Evolutionary conservation across 2,797 vertebrate species (phyloP), one percentile per base, ranked within the genome.

Genomic region (Carcharodon carcharias): DNA sequence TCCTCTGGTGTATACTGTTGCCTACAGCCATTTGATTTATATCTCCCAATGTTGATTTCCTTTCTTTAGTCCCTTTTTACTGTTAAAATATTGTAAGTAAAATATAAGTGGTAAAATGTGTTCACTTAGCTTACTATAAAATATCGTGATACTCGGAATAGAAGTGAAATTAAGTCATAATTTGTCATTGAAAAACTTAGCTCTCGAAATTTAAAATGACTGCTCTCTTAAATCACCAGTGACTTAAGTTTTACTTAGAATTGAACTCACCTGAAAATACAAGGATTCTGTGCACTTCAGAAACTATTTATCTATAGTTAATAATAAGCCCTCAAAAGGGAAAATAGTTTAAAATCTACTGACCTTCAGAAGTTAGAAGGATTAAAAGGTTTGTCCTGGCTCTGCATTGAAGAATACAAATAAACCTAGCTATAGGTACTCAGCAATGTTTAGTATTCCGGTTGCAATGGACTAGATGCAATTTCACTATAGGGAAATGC

Each of bases 401-500:
- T 73, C 93, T 95, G 73, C 40, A 18, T 50, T 73, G 40, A 50
- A 95, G 67, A 95, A 71, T 54, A 77, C 69, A 95, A 73, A 73
- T 77, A 73, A 77, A 56, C n/a, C n/a, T n/a, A 77, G 93, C 54
- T 69, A 40, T 50, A 65, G n/a, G 23, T 45, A 67, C 92, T 94
- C 61, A 2, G 23, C 65, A 50, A n/a, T 45, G 54, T 95, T 95
- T 95, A 31, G 94, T 77, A 95, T 95, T 95, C 69, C 14, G 73
- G 67, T 26, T 58, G 94, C 69, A 95, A 58, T 73, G 16, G 50
- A 56, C 26, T 0, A 56, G 31, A 58, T 77, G 69, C 67, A 95
- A 35, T 77, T 95, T 69, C 67, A 95, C 65, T 95, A 71, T 71
- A 71, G 69, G 94, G 94, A 97, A 97, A 96, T 97, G 96, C 97